Evolutionary conservation across 2,113 vertebrate species (phyloP), one percentile per base, ranked within the genome.

Genomic region (Emydura subglobosa): DNA sequence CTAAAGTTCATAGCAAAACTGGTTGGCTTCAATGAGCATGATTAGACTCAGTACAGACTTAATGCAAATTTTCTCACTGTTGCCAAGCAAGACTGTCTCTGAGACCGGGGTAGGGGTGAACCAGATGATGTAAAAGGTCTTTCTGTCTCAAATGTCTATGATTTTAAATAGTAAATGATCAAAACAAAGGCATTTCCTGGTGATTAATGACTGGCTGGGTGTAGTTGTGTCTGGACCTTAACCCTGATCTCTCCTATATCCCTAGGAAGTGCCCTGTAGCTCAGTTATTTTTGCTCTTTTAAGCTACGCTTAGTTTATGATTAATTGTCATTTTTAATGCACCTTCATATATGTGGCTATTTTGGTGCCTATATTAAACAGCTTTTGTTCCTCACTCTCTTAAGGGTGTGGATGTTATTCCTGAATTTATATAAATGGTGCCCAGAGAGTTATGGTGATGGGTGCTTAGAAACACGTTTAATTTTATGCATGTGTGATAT

Each of bases 151-250:
- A 78, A 93, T 91, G 31, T 94, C 93, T 94, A 79, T 54, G 79
- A 92, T 94, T 97, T 97, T 96, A 96, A 97, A 93, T 93, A 84
- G 90, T 83, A 53, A 92, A 94, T 7, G 53, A 95, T 96, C 93
- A 94, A 96, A 96, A 93, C 95, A 95, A 94, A 96, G 94, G 96
- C 86, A 96, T 97, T 97, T 98, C 97, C 97, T 96, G 96, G 94
- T 97, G 97, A 97, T 98, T 98, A 97, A 98, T 97, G 97, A 90
- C 10, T 72, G 92, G 89, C 83, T 96, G 97, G 97, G 97, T 97
- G 97, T 97, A 97, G 96, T 96, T 93, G 83, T 91, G 96, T 96
- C 97, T 97, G 97, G 93, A 94, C 96, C 79, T 88, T 97, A 97
- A 97, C 97, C 97, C 97, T 92, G 96, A 94, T 96, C 96, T 96